Evolutionary conservation across 1,140 invertebrate species (phyloP), one percentile per base, ranked within the genome.

Genomic region (Tachypleus tridentatus): DNA sequence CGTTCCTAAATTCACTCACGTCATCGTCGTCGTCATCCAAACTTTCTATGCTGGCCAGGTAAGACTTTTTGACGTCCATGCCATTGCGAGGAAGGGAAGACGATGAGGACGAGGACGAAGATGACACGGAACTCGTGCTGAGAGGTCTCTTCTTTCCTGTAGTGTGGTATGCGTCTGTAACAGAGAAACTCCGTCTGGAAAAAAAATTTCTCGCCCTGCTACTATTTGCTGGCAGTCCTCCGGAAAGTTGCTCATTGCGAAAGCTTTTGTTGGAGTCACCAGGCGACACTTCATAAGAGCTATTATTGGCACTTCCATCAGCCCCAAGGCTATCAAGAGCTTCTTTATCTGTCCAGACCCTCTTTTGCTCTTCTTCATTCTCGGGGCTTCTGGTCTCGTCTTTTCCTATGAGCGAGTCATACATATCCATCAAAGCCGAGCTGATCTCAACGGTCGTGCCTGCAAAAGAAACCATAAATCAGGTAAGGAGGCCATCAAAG

Each of bases 91-190:
- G 72, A n/a, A 72, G 73, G 5, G 76, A 78, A 49, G 81, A 79
- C 1, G 76, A 78, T 6, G 74, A 77, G 1, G 87, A 88, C 3
- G 74, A 77, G 1, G 87, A 88, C 3, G 87, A 88, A 3, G 88
- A 90, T 3, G 86, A 84, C 62, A 87, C 88, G 57, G 87, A 90
- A 76, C 87, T 89, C 71, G 88, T 86, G 53, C 88, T 91, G 29
- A 88, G 74, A 11, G 87, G 87, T 67, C 87, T 66, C 66, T 75
- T 77, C 68, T 75, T 76, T 51, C 70, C 72, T 59, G 64, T 68
- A 49, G 72, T 68, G 54, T 58, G 60, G 51, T 10, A 49, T 49
- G 50, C 51, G 50, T 61, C 56, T 10, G 65, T 57, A 49, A 50
- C 57, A 51, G 58, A 47, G 11, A 47, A 52, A 52, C 58, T 58